Conservation (phyloP, 2,797 vertebrate genomes). For the Microchirus variegatus region DNA sequence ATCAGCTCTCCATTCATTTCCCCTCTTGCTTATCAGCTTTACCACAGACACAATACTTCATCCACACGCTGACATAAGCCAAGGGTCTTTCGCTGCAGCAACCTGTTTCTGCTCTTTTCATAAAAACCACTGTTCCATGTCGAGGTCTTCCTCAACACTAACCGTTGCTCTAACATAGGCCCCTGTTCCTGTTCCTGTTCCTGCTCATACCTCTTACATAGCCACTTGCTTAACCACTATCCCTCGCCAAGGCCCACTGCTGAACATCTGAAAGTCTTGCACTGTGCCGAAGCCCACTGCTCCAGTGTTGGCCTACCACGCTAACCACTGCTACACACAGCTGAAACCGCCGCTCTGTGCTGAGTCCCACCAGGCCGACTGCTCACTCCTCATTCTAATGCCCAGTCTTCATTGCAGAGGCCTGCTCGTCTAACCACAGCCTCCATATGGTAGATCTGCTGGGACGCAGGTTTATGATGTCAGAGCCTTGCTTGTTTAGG, state of each 20-base stretch:
- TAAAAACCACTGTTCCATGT: constrained; percentile 60
- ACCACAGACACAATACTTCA: constrained; percentile 43
- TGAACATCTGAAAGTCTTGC: constrained; percentile 67
- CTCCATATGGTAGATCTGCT: constrained; percentile 75
- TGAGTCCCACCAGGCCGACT: constrained; percentile 70
- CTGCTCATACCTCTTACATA: constrained; percentile 58
- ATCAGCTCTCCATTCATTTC: constrained; percentile 44
- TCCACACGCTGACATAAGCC: constrained; percentile 24
- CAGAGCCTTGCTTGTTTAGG: constrained; percentile 83
- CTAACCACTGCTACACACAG: constrained; percentile 74
- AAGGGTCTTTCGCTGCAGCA: constrained; percentile 44
- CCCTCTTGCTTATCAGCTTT: constrained; percentile 40
- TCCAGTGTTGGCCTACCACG: constrained; percentile 71
- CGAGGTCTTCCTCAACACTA: constrained; percentile 44
- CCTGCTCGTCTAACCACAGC: constrained; percentile 72
- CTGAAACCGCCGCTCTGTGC: constrained; percentile 69
- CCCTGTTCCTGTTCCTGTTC: constrained; percentile 45
- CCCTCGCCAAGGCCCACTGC: constrained; percentile 51
- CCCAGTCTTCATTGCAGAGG: constrained; percentile 63
- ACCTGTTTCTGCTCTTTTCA: constrained; percentile 60
- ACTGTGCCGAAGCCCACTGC: constrained; percentile 56
- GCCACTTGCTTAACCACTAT: constrained; percentile 58
- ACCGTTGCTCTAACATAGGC: constrained; percentile 33
- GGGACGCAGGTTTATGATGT: constrained; percentile 85
- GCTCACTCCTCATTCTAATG: constrained; percentile 62